Percentiles rank a stretch among this genome's conserved stretches.
Evolutionary conservation across 2,113 vertebrate genomes (phyloP).

Genomic region (Glaucidium brasilianum): DNA sequence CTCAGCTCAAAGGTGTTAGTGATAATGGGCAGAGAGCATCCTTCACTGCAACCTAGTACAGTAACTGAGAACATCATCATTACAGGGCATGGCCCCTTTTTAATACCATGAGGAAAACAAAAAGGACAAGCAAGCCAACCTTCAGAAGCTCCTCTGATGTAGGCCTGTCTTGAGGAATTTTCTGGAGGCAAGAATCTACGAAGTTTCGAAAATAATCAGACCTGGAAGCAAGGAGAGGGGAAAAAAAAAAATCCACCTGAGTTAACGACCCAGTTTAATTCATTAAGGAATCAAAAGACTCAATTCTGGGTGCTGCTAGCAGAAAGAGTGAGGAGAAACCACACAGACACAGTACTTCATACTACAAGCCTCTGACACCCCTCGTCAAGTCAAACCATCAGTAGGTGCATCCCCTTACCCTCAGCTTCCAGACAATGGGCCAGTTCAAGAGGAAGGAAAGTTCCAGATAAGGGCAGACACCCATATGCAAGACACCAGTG

Average conservation of each 20-base stretch:
- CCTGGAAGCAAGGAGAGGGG: slow-evolving; percentile 70
- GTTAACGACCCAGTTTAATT: slow-evolving; percentile 28
- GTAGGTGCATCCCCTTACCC: background rate
- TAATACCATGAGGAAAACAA: background rate
- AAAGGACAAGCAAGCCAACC: slow-evolving; percentile 73
- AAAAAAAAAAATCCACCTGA: slow-evolving; percentile 20
- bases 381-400: background rate
- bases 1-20: background rate
- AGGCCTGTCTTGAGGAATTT: slow-evolving; percentile 96
- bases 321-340: background rate
- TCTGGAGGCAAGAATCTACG: slow-evolving; percentile 99
- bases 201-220: slow-evolving; percentile 99
- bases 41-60: background rate
- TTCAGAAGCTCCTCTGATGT: slow-evolving; percentile 98
- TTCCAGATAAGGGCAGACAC: background rate
- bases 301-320: background rate
- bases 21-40: background rate
- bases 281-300: background rate
- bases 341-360: background rate
- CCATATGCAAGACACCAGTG: background rate
- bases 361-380: background rate
- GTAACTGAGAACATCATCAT: background rate
- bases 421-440: background rate
- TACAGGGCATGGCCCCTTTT: background rate
- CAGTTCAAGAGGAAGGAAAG: background rate